A percentile compares a stretch with the other conserved stretches of the same genome.
These are phyloP conservation scores for Lineus longissimus DNA, from an alignment of 1,140 invertebrate species.

Conservation along the genomic window DNA sequence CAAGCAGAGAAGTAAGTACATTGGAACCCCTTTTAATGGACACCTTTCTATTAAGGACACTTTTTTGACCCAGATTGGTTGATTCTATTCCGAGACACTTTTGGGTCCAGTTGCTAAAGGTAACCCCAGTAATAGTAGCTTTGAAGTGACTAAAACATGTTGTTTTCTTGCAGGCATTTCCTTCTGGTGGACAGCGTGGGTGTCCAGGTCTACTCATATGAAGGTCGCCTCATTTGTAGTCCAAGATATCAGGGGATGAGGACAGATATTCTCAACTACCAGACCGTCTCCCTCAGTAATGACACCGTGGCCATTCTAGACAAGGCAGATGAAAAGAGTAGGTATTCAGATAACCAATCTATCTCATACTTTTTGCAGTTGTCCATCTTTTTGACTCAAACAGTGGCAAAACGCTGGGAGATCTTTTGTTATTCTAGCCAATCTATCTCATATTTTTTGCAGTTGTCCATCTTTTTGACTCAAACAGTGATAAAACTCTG, in stretches of 20 bases:
- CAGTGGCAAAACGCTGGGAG: slow-evolving; percentile 66
- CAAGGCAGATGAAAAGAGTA: slow-evolving; percentile 75
- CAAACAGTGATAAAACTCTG: slow-evolving; percentile 66
- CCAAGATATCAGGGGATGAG: slow-evolving; percentile 76
- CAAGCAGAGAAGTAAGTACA: slow-evolving; percentile 75
- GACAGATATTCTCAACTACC: slow-evolving; percentile 63
- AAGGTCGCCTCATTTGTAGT: slow-evolving; percentile 73
- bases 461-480: slow-evolving; percentile 83
- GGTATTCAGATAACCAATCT: slow-evolving; percentile 8
- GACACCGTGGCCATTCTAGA: slow-evolving; percentile 81
- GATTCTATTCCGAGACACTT: no score
- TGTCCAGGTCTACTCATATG: slow-evolving; percentile 80
- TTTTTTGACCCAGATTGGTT: neutral
- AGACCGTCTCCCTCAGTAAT: slow-evolving; percentile 70
- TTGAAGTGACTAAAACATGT: no score
- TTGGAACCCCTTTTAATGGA: no score
- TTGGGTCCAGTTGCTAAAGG: no score
- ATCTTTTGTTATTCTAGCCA: no score
- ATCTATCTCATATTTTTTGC: slow-evolving; percentile 44
- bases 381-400: slow-evolving; percentile 81
- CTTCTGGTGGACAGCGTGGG: slow-evolving; percentile 74
- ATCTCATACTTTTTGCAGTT: slow-evolving; percentile 59
- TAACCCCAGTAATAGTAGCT: no score
- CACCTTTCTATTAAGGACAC: no score
- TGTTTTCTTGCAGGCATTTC: slow-evolving; percentile 77